Evolutionary conservation across 2,797 vertebrate species (phyloP).

Genomic region (Chaetodon trifasciatus): DNA sequence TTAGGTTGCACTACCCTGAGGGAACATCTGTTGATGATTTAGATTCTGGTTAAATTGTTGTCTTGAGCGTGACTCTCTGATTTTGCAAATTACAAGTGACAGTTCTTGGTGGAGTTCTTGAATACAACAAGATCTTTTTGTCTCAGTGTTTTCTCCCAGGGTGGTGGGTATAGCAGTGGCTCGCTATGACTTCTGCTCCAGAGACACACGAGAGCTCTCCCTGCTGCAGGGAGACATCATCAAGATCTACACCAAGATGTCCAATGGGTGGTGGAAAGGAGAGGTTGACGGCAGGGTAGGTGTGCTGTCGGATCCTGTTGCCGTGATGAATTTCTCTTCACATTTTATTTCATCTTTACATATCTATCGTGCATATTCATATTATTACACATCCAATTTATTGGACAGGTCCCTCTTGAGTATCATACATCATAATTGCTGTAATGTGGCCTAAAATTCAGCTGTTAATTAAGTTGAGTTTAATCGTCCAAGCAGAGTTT

Average conservation of each 20-base stretch:
- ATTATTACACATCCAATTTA: background rate
- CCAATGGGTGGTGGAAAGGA: constrained; percentile 98
- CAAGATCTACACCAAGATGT: constrained; percentile 94
- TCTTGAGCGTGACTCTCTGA: background rate
- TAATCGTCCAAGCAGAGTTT: background rate
- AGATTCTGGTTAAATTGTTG: constrained; percentile 12
- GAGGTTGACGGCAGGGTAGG: constrained; percentile 92
- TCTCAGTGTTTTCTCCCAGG: constrained; percentile 92
- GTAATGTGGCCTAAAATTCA: background rate
- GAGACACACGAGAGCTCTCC: constrained; percentile 94
- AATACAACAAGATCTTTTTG: constrained; percentile 22
- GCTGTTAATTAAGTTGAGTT: background rate
- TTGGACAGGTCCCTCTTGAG: background rate
- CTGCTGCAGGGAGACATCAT: constrained; percentile 93
- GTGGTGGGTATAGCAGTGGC: constrained; percentile 93
- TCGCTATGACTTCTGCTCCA: constrained; percentile 95
- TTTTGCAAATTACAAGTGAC: too few relatives aligned
- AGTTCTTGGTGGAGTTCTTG: too few relatives aligned
- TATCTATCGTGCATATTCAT: background rate
- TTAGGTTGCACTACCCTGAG: background rate
- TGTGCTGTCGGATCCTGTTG: constrained; percentile 1
- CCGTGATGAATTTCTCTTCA: background rate
- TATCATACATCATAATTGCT: background rate
- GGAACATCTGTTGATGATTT: constrained; percentile 5
- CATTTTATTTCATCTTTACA: background rate